Evolutionary conservation across 2,888 invertebrate genomes (phyloP), one percentile per base, ranked within the genome.

Genomic region (Eurytoma californica): DNA sequence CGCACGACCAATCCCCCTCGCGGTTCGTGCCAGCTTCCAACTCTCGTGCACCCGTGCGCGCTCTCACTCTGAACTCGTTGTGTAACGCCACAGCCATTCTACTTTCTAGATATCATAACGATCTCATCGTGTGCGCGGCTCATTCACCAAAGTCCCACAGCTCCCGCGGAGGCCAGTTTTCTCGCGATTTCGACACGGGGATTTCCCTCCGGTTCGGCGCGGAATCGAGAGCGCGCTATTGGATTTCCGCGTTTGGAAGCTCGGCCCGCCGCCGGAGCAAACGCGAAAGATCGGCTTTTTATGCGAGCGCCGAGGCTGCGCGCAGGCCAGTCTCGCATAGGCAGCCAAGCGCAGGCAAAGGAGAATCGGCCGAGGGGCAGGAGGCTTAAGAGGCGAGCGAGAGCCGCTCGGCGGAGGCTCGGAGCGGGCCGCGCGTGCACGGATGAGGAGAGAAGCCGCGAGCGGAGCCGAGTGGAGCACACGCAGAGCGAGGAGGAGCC

Each of bases 261-360:
- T 3, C 5, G 3, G n/a, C 4, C 14, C 30, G 30, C n/a, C 16
- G 39, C 30, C 7, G 61, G 39, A 16, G 9, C 39, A 18, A 30
- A 13, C 24, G 20, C 13, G 39, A 39, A 39, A 39, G 39, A 39
- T 39, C 28, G 24, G 2, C 20, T 16, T 39, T 60, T 28, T 28
- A 0, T 9, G 28, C 60, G 20, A 60, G 60, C 28, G 60, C 20
- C 16, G 20, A 20, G 20, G 57, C 20, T 58, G 12, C 39, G 30
- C n/a, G 39, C 30, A 39, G 30, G 28, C 30, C 5, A 65, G 77
- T 79, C 65, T 74, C 74, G 70, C 78, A 58, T 73, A 77, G 65
- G 74, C 68, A 76, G 74, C 72, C 77, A 81, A 79, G 77, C 79
- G 68, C 66, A 78, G 63, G 80, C 79, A 79, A 47, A 39, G 18